Evolutionary conservation across 2,113 vertebrate genomes (phyloP).

Genomic region (Pluvianellus socialis): DNA sequence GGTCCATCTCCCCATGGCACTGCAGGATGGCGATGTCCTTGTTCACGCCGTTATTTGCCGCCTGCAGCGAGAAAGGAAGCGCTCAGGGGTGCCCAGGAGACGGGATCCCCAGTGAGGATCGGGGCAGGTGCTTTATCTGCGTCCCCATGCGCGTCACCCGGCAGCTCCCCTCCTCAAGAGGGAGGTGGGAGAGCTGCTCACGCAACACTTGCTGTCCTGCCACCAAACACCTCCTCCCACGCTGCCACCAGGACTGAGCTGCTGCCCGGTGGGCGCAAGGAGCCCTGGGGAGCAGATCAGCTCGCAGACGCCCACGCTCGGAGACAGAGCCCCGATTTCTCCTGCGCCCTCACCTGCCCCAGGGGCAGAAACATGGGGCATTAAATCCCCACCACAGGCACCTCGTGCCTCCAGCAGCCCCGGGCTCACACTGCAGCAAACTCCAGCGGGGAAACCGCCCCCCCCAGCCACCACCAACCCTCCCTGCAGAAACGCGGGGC

Average conservation of each 20-base stretch:
- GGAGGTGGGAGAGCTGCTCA: neutral
- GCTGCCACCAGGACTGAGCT: neutral
- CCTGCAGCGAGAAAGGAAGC: conserved; percentile 68
- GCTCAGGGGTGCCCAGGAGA: neutral
- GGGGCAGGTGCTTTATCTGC: neutral
- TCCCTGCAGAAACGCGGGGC: rapidly evolving
- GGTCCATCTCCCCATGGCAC: conserved; percentile 92
- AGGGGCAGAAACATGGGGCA: neutral
- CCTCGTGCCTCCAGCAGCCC: neutral
- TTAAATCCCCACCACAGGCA: neutral
- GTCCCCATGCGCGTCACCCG: rapidly evolving
- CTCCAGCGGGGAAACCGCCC: neutral
- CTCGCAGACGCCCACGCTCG: rapidly evolving
- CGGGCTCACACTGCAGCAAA: neutral
- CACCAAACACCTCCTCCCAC: neutral
- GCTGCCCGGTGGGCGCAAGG: rapidly evolving
- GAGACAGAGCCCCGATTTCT: neutral
- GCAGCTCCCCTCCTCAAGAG: neutral
- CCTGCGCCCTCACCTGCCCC: neutral
- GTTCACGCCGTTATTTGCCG: conserved; percentile 79
- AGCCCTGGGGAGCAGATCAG: neutral
- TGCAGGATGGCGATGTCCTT: conserved; percentile 93
- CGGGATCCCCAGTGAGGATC: rapidly evolving
- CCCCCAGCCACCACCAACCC: rapidly evolving
- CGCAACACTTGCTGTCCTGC: neutral